Base-by-base conservation (phyloP, 2,888 invertebrate genomes). In the Camponotus fellah region DNA sequence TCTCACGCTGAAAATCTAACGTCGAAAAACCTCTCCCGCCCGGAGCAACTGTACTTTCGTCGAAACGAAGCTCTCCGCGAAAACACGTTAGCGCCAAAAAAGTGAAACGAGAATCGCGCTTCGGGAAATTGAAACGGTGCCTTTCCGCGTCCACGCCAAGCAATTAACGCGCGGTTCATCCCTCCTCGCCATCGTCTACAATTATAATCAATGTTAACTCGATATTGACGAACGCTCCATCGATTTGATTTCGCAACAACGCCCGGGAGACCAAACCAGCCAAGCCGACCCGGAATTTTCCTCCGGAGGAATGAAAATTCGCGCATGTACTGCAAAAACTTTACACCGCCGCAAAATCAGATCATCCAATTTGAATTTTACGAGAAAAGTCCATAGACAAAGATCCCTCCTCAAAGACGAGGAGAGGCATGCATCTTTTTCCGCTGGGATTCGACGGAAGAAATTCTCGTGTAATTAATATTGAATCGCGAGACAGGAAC, bases 141-240 rank as follows among this genome's bases (percentile, higher is more conserved):
- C 71, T 60, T 77, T 49, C n/a, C 76, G 56, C 32, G 69, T 69
- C 34, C 34, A 71, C 37, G 71, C 37, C 34, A 71, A 46, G 71
- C 79, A 80, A 80, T 80, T 71, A 60, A 80, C 79, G n/a, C 71
- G 46, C 17, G 8, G 46, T 8, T n/a, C 53, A 8, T 8, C 17
- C 17, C 46, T 37, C 40, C n/a, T 69, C 77, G 58, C 17, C 71
- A 34, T 8, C 71, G 79, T 71, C 37, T 60, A 46, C 79, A 71
- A 80, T 80, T 80, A 80, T 80, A 80, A 80, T 80, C 71, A 71
- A 79, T 58, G 69, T 79, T 79, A 79, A 79, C 71, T 71, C 79
- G 79, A 71, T 80, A 80, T 80, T 60, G 79, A 79, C 34, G 34
- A 60, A 79, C 71, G 79, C 79, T 80, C 60, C 58, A 71, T 80